These are phyloP conservation scores for Phrynosoma blainvillii DNA, from an alignment of 2,113 vertebrate species.

Conservation along the genomic window DNA sequence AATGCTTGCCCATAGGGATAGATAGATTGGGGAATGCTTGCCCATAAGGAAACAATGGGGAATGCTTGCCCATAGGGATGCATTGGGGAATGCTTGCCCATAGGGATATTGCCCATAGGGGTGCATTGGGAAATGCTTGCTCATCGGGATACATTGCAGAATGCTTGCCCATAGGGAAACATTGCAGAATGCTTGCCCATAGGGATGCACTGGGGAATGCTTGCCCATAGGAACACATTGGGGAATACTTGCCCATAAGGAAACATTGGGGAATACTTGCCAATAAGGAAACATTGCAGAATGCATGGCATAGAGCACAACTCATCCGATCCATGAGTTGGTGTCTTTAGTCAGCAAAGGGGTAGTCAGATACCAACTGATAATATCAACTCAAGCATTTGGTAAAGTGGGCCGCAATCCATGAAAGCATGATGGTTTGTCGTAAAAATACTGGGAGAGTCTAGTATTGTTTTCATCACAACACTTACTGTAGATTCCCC, in stretches of 20 bases:
- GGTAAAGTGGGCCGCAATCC: background rate
- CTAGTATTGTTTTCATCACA: background rate
- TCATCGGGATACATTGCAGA: too few species aligned
- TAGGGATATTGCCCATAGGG: too few species aligned
- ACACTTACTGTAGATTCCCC: background rate
- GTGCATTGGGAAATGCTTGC: accelerated
- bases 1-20: too few species aligned
- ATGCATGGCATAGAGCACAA: background rate
- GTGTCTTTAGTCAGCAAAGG: background rate
- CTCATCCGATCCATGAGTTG: background rate
- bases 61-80: too few species aligned
- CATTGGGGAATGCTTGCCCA: too few species aligned
- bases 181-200: accelerated
- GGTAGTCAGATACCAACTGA: too few species aligned
- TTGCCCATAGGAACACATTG: background rate
- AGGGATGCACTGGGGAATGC: background rate
- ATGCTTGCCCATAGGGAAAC: too few species aligned
- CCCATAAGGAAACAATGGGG: background rate
- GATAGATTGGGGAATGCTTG: background rate
- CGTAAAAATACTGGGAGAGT: background rate
- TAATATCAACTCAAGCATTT: background rate
- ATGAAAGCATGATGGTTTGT: background rate
- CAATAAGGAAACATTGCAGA: too few species aligned
- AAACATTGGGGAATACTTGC: too few species aligned
- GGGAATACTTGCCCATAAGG: too few species aligned